phyloP scores from a whole-genome alignment of 2,113 vertebrate species.

The Heterotilapia buettikoferi region DNA sequence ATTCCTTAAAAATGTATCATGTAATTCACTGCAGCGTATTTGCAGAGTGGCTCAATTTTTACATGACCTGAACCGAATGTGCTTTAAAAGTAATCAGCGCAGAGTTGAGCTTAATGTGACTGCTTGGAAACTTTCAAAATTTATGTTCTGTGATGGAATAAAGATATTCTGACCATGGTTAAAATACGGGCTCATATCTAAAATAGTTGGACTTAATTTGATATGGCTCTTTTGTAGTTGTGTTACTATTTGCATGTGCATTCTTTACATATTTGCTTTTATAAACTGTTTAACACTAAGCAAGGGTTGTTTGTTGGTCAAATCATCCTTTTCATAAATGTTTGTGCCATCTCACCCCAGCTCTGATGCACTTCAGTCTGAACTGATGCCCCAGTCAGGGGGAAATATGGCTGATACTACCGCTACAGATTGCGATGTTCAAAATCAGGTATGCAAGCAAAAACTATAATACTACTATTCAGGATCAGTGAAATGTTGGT shows the following conservation, averaged over 20 bases:
- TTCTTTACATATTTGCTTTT: background rate
- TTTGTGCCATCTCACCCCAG: background rate
- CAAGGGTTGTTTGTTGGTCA: background rate
- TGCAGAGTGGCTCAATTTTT: background rate
- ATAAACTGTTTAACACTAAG: background rate
- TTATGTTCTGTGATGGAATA: background rate
- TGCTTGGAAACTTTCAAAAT: background rate
- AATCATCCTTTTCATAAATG: background rate
- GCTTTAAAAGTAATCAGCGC: accelerated
- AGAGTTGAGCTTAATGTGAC: background rate
- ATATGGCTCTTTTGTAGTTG: background rate
- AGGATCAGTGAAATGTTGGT: background rate
- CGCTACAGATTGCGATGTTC: background rate
- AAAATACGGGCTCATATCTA: background rate
- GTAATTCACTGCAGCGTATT: background rate
- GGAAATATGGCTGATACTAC: background rate
- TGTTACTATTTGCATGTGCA: background rate
- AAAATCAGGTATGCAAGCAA: constrained; percentile 17
- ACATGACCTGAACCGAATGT: background rate
- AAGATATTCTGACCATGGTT: background rate
- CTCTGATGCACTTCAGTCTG: background rate
- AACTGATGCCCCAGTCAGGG: background rate
- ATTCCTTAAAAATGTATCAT: background rate
- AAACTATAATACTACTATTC: background rate
- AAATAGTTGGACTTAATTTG: accelerated